A percentile compares a stretch with the other conserved stretches of the same genome.
phyloP scores from a whole-genome alignment of 2,113 vertebrate species.

The Rafetus swinhoei region DNA sequence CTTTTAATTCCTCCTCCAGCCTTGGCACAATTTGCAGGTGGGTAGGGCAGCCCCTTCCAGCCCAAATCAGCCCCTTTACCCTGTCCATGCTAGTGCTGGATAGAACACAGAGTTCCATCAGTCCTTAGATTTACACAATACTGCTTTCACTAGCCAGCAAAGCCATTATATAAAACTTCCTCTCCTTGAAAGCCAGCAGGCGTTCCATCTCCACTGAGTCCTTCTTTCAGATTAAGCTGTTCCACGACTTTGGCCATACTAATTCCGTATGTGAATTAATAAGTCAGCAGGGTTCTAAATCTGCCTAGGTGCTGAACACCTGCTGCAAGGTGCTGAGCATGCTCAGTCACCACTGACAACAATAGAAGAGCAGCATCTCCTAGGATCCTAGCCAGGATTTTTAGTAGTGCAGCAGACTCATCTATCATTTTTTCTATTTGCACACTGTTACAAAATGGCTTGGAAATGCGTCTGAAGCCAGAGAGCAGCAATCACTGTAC shows the following conservation, averaged over 20 bases:
- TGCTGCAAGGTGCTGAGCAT: background rate
- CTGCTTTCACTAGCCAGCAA: constrained; percentile 25
- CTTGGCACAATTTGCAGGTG: background rate
- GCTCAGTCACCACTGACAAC: background rate
- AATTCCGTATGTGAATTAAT: background rate
- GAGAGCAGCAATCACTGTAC: constrained; percentile 10
- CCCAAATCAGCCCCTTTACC: background rate
- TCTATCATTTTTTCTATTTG: background rate
- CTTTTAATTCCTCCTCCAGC: background rate
- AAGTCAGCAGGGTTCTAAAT: background rate
- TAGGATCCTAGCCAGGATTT: background rate
- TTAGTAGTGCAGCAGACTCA: accelerated
- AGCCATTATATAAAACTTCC: constrained; percentile 23
- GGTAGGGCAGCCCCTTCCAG: no score
- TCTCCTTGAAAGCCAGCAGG: constrained; percentile 19
- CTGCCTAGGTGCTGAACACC: background rate
- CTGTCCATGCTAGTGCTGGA: background rate
- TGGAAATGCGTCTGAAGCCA: background rate
- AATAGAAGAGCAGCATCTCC: background rate
- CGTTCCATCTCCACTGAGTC: background rate
- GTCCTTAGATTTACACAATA: constrained; percentile 40
- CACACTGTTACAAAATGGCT: background rate
- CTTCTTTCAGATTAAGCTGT: constrained; percentile 54
- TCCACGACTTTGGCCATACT: constrained; percentile 5
- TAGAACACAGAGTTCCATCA: background rate